Conservation (phyloP, 2,888 invertebrate genomes). For the Malthinus seriepunctatus region DNA sequence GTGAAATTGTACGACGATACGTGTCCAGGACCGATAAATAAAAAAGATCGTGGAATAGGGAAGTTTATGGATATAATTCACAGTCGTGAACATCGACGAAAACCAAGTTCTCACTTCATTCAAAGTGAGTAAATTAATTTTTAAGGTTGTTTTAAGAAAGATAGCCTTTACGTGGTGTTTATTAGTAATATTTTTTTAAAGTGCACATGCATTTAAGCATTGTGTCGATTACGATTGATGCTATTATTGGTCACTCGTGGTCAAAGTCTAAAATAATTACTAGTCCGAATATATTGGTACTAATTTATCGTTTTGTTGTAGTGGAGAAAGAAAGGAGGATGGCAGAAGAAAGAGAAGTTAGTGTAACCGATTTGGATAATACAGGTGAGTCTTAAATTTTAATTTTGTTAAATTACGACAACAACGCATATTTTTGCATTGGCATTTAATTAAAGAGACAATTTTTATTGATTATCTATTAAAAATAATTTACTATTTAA, state of each 20-base stretch:
- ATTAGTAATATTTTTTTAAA: too few relatives aligned
- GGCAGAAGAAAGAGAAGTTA: slow-evolving; percentile 49
- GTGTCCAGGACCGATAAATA: slow-evolving; percentile 53
- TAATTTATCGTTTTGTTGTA: slow-evolving; percentile 37
- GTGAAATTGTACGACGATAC: slow-evolving; percentile 52
- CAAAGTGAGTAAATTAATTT: slow-evolving; percentile 50
- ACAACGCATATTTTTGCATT: too few relatives aligned
- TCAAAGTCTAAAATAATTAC: too few relatives aligned
- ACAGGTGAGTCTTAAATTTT: slow-evolving; percentile 42
- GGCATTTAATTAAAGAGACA: neutral
- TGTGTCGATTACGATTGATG: too few relatives aligned
- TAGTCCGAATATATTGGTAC: too few relatives aligned
- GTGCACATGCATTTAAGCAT: too few relatives aligned
- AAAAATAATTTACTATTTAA: too few relatives aligned
- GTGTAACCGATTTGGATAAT: slow-evolving; percentile 41
- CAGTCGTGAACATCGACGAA: slow-evolving; percentile 50
- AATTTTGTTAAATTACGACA: neutral
- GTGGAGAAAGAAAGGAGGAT: slow-evolving; percentile 51
- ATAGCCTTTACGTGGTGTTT: too few relatives aligned
- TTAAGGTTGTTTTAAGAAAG: neutral
- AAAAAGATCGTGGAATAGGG: slow-evolving; percentile 49
- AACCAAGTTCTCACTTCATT: slow-evolving; percentile 53
- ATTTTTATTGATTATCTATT: neutral
- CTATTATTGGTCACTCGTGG: too few relatives aligned
- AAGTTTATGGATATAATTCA: slow-evolving; percentile 51